Evolutionary conservation across 2,113 vertebrate species (phyloP), one percentile per base, ranked within the genome.

Genomic region (Bettongia penicillata): DNA sequence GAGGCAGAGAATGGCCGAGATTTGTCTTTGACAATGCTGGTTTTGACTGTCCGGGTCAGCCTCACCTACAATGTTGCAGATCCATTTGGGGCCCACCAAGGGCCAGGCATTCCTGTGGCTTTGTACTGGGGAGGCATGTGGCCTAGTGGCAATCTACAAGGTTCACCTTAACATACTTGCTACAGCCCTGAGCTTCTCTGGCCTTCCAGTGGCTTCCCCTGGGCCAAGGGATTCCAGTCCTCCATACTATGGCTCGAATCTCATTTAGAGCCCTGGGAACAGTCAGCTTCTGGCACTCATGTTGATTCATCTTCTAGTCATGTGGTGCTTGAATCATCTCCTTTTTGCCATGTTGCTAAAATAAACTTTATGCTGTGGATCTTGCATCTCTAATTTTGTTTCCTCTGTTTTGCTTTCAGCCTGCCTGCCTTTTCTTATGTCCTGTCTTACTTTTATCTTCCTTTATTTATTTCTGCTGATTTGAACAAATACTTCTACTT

Each of bases 401-500:
- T 93, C 31, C 57, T 57, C n/a, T 55, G 50, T 68, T 77, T 95
- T 92, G 55, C 52, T 95, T 95, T 95, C 57, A 89, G 91, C 48
- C 61, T 90, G 19, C 53, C 53, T 91, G 19, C 53, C 52, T 93
- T 95, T 97, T 96, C 89, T 96, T 97, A 28, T 91, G 3, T 50
- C 47, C 25, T 84, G 0, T 93, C 43, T 96, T 92, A 96, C 93
- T 96, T 96, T 77, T 57, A 93, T 95, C 94, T 94, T 16, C 47
- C 91, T 96, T 19, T 28, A 49, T 93, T 91, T 97, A 89, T 95
- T 95, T 91, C 50, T 96, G 61, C 89, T 61, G 52, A 97, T 92
- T 43, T 90, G 93, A 96, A 55, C 96, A 97, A 52, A 61, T 37
- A 55, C 91, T 94, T 53, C 84, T 55, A 89, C 90, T n/a, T 95